Evolutionary conservation across 2,888 invertebrate species (phyloP), one percentile per base, ranked within the genome.

Genomic region (Mactromeris polynyma): DNA sequence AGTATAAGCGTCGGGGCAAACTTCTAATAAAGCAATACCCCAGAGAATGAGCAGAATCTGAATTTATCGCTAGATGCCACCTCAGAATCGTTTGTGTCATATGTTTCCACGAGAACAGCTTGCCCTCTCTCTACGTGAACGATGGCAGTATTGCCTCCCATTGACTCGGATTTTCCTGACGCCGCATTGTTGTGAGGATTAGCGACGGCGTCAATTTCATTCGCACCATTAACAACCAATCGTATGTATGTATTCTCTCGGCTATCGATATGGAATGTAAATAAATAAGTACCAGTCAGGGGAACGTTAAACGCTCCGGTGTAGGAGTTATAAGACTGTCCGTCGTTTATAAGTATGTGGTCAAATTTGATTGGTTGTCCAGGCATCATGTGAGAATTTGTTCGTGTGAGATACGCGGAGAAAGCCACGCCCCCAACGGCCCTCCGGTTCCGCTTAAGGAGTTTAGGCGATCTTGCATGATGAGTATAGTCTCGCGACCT

Each of bases 281-380:
- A 77, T 17, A 81, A 14, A 36, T 86, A 86, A 7, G 64, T 64
- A 0, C 81, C 81, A 7, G 86, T 26, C 1, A 86, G 33, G 31
- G 81, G 86, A 17, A 81, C 86, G 1, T 77, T 81, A 36, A 86
- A 86, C 19, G 82, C 77, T 11, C 81, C 86, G 11, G 77, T 86
- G 58, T 77, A 73, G 2, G 14, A 0, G 40, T 86, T 82, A 54
- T 82, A 86, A 2, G 77, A 77, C 4, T 36, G 42, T 42, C 85
- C 85, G 33, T 86, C 82, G 38, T 86, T 86, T 36, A 86, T 26
- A 31, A 86, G 17, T 14, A 81, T 77, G 26, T 86, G 42, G 78
- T 86, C 82, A 69, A 86, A 86, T 21, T 46, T 81, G 3, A 86
- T 82, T 0, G 81, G 26, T 58, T 81, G 38, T 36, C 78, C 78